These are phyloP conservation scores for Petrocephalus zakoni DNA, from an alignment of 2,113 vertebrate genomes.

Conservation along the genomic window DNA sequence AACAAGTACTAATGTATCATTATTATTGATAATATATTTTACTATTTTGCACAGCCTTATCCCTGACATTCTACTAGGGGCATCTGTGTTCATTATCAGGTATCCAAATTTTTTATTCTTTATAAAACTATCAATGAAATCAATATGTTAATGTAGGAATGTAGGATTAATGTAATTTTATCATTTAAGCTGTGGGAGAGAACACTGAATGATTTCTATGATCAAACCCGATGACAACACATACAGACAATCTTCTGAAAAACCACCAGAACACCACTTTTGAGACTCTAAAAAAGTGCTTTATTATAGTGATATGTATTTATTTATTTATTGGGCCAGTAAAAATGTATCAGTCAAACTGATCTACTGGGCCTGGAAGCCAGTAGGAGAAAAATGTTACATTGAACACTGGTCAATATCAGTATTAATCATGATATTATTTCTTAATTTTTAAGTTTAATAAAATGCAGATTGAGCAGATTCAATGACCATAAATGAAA, in stretches of 20 bases:
- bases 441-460: not conserved
- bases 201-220: not conserved
- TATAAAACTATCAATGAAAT: not conserved
- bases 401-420: not conserved
- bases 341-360: not conserved
- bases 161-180: not conserved
- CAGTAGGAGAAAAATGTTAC: not conserved
- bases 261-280: not conserved
- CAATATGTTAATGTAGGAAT: too few species aligned
- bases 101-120: not conserved
- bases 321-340: not conserved
- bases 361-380: not conserved
- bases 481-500: not conserved
- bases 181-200: not conserved
- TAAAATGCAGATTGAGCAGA: not conserved
- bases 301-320: not conserved
- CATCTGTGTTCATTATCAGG: not conserved
- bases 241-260: not conserved
- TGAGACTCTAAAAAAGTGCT: not conserved
- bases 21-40: not conserved
- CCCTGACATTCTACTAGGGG: not conserved
- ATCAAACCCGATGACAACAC: not conserved
- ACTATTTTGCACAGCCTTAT: not conserved
- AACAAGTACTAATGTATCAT: not conserved
- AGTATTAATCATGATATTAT: not conserved